phyloP scores from a whole-genome alignment of 2,888 invertebrate species.

The Drosophila acutilabella region DNA sequence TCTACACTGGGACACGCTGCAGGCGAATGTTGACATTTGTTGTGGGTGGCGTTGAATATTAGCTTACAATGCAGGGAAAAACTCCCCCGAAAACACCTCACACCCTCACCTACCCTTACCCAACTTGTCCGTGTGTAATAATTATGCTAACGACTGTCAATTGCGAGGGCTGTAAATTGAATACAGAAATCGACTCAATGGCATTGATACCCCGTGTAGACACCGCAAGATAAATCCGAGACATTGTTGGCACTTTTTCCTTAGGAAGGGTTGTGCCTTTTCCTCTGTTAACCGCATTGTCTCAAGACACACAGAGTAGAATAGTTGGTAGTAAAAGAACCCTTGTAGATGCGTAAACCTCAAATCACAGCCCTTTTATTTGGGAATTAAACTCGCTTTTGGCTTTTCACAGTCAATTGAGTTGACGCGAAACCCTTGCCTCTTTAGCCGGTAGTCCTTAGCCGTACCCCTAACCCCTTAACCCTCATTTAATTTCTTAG shows the following conservation, averaged over 20 bases:
- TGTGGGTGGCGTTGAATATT: constrained; percentile 51
- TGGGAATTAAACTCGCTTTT: constrained; percentile 75
- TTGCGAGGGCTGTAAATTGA: constrained; percentile 69
- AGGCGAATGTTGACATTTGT: constrained; percentile 54
- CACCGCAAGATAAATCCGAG: constrained; percentile 68
- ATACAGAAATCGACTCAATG: constrained; percentile 40
- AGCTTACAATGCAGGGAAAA: constrained; percentile 41
- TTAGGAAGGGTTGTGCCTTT: constrained; percentile 8
- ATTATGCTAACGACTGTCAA: constrained; percentile 82
- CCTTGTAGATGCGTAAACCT: constrained; percentile 21
- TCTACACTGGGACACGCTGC: constrained; percentile 20
- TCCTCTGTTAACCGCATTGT: constrained; percentile 8
- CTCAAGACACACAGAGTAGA: constrained; percentile 46
- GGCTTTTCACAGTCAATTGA: constrained; percentile 80
- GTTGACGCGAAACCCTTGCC: constrained; percentile 47
- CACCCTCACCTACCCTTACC: neutral
- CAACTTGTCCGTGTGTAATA: constrained; percentile 73
- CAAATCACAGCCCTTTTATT: constrained; percentile 74
- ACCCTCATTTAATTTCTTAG: neutral
- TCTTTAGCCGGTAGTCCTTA: neutral
- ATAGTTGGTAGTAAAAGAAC: constrained; percentile 59
- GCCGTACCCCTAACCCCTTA: constrained; percentile 1
- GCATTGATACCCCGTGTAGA: constrained; percentile 41
- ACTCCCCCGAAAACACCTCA: neutral
- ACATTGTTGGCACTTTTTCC: constrained; percentile 25